These are phyloP conservation scores for Phyllotreta cruciferae DNA, from an alignment of 2,888 invertebrate genomes.

Conservation along the genomic window DNA sequence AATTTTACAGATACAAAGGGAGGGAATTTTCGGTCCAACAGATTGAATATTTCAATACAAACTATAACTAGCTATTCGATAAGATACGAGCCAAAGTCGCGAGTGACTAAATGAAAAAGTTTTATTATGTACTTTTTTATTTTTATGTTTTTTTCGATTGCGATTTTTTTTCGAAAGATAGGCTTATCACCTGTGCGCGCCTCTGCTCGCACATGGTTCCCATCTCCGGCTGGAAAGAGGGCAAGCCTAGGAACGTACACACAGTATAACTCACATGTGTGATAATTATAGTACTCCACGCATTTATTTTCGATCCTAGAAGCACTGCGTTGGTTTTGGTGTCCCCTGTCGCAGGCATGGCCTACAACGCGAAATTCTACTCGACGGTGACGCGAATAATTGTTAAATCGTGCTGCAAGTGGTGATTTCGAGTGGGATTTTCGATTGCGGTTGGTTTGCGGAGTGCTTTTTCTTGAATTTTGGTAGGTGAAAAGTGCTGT, in stretches of 20 bases:
- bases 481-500: no score
- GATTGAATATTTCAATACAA: no score
- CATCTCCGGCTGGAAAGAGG: constrained; percentile 44
- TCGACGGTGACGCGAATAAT: constrained; percentile 6
- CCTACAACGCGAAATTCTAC: constrained; percentile 1
- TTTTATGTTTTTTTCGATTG: constrained; percentile 5
- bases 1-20: no score
- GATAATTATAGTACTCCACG: constrained; percentile 24
- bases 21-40: no score
- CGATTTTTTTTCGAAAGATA: no score
- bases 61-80: no score
- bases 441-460: constrained; percentile 1
- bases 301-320: constrained; percentile 22
- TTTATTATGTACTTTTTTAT: background rate
- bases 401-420: background rate
- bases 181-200: constrained; percentile 32
- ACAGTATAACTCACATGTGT: constrained; percentile 23
- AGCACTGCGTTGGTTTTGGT: constrained; percentile 16
- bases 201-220: constrained; percentile 38
- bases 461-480: background rate
- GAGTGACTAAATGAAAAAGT: background rate
- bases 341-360: constrained; percentile 14
- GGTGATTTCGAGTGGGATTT: constrained; percentile 1
- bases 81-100: no score
- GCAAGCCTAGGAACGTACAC: constrained; percentile 37